phyloP scores from a whole-genome alignment of 2,888 invertebrate species.

The Heliconius charithonia region DNA sequence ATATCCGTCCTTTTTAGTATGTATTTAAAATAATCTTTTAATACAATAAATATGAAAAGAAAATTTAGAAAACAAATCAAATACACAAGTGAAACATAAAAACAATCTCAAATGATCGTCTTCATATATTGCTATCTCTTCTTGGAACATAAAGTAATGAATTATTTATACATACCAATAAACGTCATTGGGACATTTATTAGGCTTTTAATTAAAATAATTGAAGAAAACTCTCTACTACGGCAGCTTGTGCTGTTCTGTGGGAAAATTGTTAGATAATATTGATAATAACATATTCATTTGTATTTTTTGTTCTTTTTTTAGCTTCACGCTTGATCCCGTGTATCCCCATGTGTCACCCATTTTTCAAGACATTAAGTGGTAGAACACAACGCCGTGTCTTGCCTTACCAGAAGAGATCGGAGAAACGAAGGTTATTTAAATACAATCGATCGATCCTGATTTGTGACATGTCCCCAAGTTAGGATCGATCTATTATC shows the following conservation, averaged over 20 bases:
- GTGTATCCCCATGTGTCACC: no score
- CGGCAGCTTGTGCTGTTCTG: constrained; percentile 24
- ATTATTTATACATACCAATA: constrained; percentile 43
- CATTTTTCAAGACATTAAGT: no score
- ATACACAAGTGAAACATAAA: not conserved
- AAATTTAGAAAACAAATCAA: not conserved
- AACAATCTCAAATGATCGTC: not conserved
- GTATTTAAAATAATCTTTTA: no score
- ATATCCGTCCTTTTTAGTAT: no score
- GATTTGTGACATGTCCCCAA: no score
- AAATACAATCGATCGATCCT: no score
- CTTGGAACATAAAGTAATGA: constrained; percentile 27
- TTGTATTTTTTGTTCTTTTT: not conserved
- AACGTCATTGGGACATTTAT: constrained; percentile 45
- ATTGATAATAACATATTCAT: not conserved
- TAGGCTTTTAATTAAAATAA: constrained; percentile 45
- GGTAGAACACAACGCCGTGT: no score
- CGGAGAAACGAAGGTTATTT: no score
- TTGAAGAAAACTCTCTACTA: constrained; percentile 34
- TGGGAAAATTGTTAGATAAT: constrained; percentile 18
- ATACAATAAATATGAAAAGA: not conserved
- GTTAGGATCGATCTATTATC: no score
- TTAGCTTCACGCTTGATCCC: no score
- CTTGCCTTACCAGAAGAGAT: no score
- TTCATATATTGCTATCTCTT: not conserved